Evolutionary conservation across 2,888 invertebrate genomes (phyloP).

Genomic region (Drosophila formosana): DNA sequence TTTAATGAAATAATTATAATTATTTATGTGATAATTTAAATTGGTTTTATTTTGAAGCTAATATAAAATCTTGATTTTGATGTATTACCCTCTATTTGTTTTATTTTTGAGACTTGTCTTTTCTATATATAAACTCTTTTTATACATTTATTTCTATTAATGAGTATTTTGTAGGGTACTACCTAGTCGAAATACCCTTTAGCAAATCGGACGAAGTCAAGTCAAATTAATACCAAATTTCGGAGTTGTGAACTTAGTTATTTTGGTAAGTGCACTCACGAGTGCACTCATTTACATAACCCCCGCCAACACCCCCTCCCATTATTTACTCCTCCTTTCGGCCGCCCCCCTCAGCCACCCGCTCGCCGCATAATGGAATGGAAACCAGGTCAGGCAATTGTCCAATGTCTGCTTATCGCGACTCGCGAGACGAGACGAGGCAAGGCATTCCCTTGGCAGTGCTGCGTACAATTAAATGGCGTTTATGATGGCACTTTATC

Average conservation of each 20-base stretch:
- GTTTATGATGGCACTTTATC: slow-evolving; percentile 66
- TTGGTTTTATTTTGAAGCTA: too few relatives aligned
- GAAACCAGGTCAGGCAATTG: slow-evolving; percentile 69
- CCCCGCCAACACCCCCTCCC: slow-evolving; percentile 11
- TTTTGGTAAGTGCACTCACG: slow-evolving; percentile 65
- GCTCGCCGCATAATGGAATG: slow-evolving; percentile 23
- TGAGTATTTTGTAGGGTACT: background rate
- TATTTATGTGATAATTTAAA: too few relatives aligned
- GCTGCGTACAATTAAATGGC: slow-evolving; percentile 58
- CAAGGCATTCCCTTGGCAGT: slow-evolving; percentile 1
- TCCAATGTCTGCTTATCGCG: slow-evolving; percentile 57
- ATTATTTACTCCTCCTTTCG: background rate
- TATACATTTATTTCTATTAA: too few relatives aligned
- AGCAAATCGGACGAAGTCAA: slow-evolving; percentile 6
- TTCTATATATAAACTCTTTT: too few relatives aligned
- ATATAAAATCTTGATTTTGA: too few relatives aligned
- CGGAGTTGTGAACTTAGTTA: slow-evolving; percentile 48
- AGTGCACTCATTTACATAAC: slow-evolving; percentile 69
- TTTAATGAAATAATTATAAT: background rate
- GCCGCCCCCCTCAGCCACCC: background rate
- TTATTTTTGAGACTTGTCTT: too few relatives aligned
- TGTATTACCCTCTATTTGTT: too few relatives aligned
- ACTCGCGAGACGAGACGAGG: background rate
- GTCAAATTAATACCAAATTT: slow-evolving; percentile 39
- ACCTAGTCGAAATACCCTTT: slow-evolving; percentile 6